phyloP scores from a whole-genome alignment of 1,140 invertebrate genomes.

The Trissolcus basalis region DNA sequence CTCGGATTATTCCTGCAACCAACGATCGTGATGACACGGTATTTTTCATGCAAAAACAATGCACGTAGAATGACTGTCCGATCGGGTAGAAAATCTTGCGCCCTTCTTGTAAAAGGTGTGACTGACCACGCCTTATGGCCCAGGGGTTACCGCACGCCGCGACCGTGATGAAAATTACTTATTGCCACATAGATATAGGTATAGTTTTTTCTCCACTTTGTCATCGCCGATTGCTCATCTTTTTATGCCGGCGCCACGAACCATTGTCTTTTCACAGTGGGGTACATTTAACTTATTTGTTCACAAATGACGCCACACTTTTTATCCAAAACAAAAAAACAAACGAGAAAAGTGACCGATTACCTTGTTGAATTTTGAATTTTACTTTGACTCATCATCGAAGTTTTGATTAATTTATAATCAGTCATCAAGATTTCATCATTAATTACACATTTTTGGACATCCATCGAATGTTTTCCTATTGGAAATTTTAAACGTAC shows the following conservation, averaged over 20 bases:
- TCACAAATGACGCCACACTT: constrained; percentile 28
- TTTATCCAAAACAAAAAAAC: constrained; percentile 8
- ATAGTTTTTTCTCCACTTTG: constrained; percentile 18
- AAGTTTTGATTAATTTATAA: too few species aligned
- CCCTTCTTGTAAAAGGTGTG: constrained; percentile 69
- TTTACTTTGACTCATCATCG: too few species aligned
- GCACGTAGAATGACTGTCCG: constrained; percentile 67
- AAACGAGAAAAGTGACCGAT: constrained; percentile 1
- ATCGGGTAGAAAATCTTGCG: constrained; percentile 63
- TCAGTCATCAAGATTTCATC: too few species aligned
- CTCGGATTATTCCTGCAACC: constrained; percentile 27
- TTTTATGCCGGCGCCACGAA: constrained; percentile 24
- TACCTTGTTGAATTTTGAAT: too few species aligned
- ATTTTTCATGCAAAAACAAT: constrained; percentile 74
- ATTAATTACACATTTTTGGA: too few species aligned
- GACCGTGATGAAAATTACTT: constrained; percentile 63
- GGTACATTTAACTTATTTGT: constrained; percentile 16
- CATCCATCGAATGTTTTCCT: too few species aligned
- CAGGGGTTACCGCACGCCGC: constrained; percentile 41
- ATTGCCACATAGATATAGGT: constrained; percentile 42
- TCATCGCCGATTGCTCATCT: constrained; percentile 20
- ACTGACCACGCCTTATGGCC: constrained; percentile 66
- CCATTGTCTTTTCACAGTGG: constrained; percentile 21
- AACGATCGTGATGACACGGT: constrained; percentile 63
- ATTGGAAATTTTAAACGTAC: too few species aligned